Evolutionary conservation across 2,888 invertebrate species (phyloP), one percentile per base, ranked within the genome.

Genomic region (Phymatocera aterrima): DNA sequence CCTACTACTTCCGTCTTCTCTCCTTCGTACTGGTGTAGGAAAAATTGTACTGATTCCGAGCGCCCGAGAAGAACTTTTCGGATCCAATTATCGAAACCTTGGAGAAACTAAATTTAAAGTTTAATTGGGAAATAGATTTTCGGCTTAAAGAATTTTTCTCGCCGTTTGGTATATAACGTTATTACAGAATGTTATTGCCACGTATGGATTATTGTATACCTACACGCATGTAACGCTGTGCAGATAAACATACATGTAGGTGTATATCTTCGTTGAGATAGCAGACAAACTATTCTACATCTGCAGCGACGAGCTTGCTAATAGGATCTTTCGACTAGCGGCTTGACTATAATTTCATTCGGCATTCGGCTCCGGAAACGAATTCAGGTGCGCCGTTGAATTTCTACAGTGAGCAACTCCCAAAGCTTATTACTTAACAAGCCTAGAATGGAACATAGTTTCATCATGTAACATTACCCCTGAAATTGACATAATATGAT

Each of bases 321-420:
- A 64, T 40, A 64, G 37, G 64, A 40, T 64, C 3, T 64, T 40
- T 34, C 64, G 37, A 40, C 37, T 37, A 34, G 64, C 37, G 21
- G 31, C 40, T 4, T 54, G 64, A 18, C 21, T 64, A 37, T 64
- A 64, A 64, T 64, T 64, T 64, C 15, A 64, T 37, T 64, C 37
- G 8, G 18, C n/a, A 34, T 64, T 64, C n/a, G 15, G 37, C 18
- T 34, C 18, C 40, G 64, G 21, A 64, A 37, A 8, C 64, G 37
- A 18, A 64, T 40, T 37, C 18, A 18, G 34, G 64, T 37, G 24
- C 15, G 24, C 40, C 64, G 34, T 34, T 15, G 37, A 40, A 64
- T 64, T 64, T 24, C 8, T 21, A 24, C 31, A 64, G n/a, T 64
- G 37, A 64, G 37, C 31, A 64, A 64, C 34, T 64, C 18, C 34